These are phyloP conservation scores for Strigamia crassipes DNA, from an alignment of 2,888 invertebrate species.

Conservation along the genomic window DNA sequence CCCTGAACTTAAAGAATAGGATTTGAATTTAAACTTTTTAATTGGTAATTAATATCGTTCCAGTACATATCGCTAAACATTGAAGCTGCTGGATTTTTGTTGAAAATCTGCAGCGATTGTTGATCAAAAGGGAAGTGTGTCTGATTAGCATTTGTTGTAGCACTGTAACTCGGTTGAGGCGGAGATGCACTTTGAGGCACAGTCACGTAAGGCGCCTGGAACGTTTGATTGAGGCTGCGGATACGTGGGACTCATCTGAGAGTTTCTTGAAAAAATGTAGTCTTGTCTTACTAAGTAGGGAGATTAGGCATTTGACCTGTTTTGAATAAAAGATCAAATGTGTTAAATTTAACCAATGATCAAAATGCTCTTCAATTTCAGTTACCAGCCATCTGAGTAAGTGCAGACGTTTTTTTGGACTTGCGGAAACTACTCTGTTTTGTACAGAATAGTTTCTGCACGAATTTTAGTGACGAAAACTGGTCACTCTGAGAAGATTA, in stretches of 20 bases:
- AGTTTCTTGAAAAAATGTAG: conserved; percentile 55
- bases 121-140: conserved; percentile 50
- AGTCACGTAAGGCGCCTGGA: not conserved
- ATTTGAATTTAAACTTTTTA: not conserved
- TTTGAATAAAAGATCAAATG: conserved; percentile 47
- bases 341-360: too few relatives aligned
- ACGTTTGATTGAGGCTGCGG: conserved; percentile 44
- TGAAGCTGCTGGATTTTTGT: not conserved
- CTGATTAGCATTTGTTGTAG: conserved; percentile 39
- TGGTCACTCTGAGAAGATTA: conserved; percentile 46
- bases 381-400: conserved; percentile 51
- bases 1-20: not conserved
- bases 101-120: conserved; percentile 47
- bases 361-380: not conserved
- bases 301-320: conserved; percentile 52
- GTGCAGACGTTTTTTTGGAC: conserved; percentile 66
- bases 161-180: conserved; percentile 48
- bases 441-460: too few relatives aligned
- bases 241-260: conserved; percentile 52
- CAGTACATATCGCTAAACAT: not conserved
- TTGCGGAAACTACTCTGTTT: too few relatives aligned
- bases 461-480: conserved; percentile 51
- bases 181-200: conserved; percentile 47
- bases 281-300: conserved; percentile 51
- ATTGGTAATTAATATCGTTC: not conserved